Percentiles rank a stretch among this genome's conserved stretches.
Evolutionary conservation across 2,797 vertebrate species (phyloP).

Genomic region (Sphenodon punctatus): DNA sequence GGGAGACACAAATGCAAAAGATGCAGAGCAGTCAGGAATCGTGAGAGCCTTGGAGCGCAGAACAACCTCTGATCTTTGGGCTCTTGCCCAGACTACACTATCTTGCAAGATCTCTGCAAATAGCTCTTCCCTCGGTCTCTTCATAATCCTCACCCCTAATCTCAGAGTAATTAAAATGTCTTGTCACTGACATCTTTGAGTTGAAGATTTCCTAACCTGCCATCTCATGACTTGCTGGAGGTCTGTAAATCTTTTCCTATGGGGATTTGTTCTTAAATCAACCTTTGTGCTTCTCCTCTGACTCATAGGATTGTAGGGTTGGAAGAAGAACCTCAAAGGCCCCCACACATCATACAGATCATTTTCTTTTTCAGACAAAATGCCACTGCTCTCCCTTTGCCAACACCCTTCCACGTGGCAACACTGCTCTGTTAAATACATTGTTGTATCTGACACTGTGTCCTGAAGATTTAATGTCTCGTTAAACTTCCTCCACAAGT

Average conservation of each 20-base stretch:
- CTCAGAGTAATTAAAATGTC: too few species aligned
- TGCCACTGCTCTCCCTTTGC: fast-evolving
- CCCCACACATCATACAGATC: neutral
- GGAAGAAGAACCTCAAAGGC: too few species aligned
- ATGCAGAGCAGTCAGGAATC: neutral
- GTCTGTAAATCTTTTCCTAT: neutral
- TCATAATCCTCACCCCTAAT: constrained; percentile 11
- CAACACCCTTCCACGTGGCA: fast-evolving
- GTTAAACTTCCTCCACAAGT: too few species aligned
- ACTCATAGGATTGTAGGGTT: too few species aligned
- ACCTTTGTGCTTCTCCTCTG: neutral
- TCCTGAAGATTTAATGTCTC: too few species aligned
- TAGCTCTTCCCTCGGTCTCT: constrained; percentile 9
- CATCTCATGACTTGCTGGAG: neutral
- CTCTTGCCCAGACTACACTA: neutral
- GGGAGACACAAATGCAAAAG: too few species aligned
- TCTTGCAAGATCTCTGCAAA: constrained; percentile 10
- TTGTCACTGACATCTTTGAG: constrained; percentile 12
- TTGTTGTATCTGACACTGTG: too few species aligned
- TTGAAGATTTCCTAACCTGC: neutral
- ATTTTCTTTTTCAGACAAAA: neutral
- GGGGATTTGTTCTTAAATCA: neutral
- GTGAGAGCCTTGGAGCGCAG: neutral
- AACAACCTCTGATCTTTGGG: constrained; percentile 15
- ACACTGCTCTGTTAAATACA: too few species aligned